Conservation (phyloP, 2,113 vertebrate species). For the Salvelinus fontinalis region DNA sequence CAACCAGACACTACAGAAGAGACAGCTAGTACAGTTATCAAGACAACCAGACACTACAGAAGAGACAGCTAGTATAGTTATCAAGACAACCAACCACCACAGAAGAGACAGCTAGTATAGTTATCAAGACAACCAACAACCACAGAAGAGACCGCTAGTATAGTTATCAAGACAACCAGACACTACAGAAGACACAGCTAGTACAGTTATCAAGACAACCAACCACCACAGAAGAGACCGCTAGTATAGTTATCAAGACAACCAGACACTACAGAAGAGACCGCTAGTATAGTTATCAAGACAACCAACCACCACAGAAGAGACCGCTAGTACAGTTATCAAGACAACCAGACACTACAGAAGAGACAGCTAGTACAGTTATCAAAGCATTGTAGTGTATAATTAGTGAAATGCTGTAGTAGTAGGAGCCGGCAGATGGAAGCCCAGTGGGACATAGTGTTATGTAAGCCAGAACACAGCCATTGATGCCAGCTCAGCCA, state of each 20-base stretch:
- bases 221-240: too few relatives aligned
- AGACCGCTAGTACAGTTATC: neutral
- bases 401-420: constrained; percentile 24
- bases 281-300: neutral
- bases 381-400: constrained; percentile 21
- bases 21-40: neutral
- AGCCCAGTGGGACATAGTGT: constrained; percentile 50
- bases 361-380: neutral
- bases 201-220: neutral
- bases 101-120: neutral
- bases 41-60: too few relatives aligned
- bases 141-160: too few relatives aligned
- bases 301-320: too few relatives aligned
- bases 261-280: too few relatives aligned
- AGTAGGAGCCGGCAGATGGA: constrained; percentile 62
- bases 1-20: too few relatives aligned
- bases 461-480: constrained; percentile 55
- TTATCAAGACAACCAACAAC: too few relatives aligned
- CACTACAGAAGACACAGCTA: too few relatives aligned
- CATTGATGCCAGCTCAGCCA: constrained; percentile 41
- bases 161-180: neutral
- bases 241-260: neutral
- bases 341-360: too few relatives aligned
- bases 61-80: neutral
- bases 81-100: too few relatives aligned